Evolutionary conservation across 2,113 vertebrate genomes (phyloP).

Genomic region (Petaurus breviceps): DNA sequence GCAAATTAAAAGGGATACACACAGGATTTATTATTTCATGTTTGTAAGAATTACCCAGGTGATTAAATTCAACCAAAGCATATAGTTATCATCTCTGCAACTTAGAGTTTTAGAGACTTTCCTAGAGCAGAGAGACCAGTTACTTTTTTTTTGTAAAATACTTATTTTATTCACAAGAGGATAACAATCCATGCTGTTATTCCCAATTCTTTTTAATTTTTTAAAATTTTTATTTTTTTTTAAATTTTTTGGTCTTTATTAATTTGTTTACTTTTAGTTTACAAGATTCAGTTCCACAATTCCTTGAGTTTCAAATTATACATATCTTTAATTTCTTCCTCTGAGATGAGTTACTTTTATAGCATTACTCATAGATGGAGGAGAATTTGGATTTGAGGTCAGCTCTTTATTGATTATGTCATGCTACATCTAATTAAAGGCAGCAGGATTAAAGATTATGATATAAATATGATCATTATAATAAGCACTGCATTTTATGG

Average conservation of each 20-base stretch:
- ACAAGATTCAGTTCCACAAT: too few relatives aligned
- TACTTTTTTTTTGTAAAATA: background rate
- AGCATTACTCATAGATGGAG: background rate
- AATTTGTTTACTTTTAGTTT: too few relatives aligned
- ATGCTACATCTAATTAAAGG: too few relatives aligned
- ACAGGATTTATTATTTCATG: too few relatives aligned
- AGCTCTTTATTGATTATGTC: background rate
- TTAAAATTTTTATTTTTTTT: too few relatives aligned
- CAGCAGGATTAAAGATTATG: too few relatives aligned
- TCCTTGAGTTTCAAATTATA: too few relatives aligned
- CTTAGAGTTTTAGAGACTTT: background rate
- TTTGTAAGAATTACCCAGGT: background rate
- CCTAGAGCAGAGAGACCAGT: background rate
- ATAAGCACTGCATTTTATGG: background rate
- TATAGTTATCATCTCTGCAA: background rate
- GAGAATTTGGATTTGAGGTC: background rate
- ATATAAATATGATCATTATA: background rate
- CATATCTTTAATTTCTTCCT: too few relatives aligned
- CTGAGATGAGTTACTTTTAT: too few relatives aligned
- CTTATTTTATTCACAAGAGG: slow-evolving; percentile 8
- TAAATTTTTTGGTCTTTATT: too few relatives aligned
- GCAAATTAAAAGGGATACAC: background rate
- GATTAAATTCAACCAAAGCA: background rate
- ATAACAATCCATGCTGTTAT: background rate
- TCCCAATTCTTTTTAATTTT: background rate